These are phyloP conservation scores for Archegozetes longisetosus DNA, from an alignment of 1,140 invertebrate genomes.

Conservation along the genomic window DNA sequence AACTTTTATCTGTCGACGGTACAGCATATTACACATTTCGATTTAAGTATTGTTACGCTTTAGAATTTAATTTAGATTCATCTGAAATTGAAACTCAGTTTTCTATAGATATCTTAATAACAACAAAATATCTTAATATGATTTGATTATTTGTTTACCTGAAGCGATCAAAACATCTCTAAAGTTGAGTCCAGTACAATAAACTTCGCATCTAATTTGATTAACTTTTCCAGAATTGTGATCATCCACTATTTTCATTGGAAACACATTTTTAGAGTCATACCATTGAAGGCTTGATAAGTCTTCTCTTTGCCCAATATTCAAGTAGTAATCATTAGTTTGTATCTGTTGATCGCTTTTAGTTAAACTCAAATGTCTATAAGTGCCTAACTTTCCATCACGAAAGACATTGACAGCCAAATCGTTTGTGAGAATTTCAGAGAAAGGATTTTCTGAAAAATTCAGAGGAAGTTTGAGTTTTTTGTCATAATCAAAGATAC, in stretches of 20 bases:
- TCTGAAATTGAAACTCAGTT: too few relatives aligned
- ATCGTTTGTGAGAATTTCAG: constrained; percentile 42
- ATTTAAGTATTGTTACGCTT: too few relatives aligned
- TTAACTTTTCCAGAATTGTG: constrained; percentile 27
- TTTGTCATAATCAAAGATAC: constrained; percentile 23
- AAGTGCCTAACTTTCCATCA: constrained; percentile 62
- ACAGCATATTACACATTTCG: too few relatives aligned
- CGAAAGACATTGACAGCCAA: constrained; percentile 61
- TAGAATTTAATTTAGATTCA: too few relatives aligned
- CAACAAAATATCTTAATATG: too few relatives aligned
- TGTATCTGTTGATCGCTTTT: neutral
- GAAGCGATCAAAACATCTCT: constrained; percentile 92
- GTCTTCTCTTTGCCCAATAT: constrained; percentile 79
- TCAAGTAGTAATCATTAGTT: constrained; percentile 49
- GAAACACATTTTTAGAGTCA: constrained; percentile 63
- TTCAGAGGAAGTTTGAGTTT: constrained; percentile 39
- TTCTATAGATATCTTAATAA: too few relatives aligned
- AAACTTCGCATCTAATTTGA: constrained; percentile 59
- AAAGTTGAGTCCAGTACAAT: constrained; percentile 85
- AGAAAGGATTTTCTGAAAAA: neutral
- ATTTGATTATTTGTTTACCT: constrained; percentile 57
- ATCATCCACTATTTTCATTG: constrained; percentile 21
- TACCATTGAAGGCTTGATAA: constrained; percentile 83
- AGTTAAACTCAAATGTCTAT: constrained; percentile 44
- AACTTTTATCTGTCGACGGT: too few relatives aligned